Base-by-base conservation (phyloP, 2,888 invertebrate species). In the Allacma fusca region DNA sequence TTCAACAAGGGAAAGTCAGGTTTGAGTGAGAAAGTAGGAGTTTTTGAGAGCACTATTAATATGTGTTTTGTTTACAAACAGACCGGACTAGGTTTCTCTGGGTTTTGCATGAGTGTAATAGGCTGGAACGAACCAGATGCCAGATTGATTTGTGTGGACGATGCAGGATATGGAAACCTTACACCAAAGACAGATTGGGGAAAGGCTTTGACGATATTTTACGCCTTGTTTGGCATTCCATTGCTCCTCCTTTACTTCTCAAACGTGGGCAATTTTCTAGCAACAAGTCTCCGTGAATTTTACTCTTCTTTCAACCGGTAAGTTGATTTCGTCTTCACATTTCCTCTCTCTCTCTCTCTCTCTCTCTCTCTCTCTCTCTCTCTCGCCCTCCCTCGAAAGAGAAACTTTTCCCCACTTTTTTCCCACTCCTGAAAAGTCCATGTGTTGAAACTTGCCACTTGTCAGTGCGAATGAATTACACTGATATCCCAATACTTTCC, bases 211-310 rank as follows among this genome's bases (percentile, higher is more conserved):
- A 84, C 83, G 26, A 83, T 84, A 69, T 78, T 83, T 62, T 84
- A 84, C 72, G 83, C 84, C 75, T 68, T 83, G 40, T 79, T 83
- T 65, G 84, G 84, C 57, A 84, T 84, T 75, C 84, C 84, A 0
- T 76, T 84, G 29, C 81, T 84, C 23, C 80, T 84, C 13, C 77
- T 84, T 16, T 83, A 83, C 81, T 83, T 84, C 83, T 81, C 83
- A 16, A 84, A 82, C 70, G 82, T 84, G 59, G 84, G 84, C 9
- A 81, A 82, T 78, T 78, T 84, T 34, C 76, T 84, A 50, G 84
- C 84, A 80, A 83, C 81, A 70, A 82, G 83, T 79, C 82, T 83
- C 77, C 81, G 80, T 9, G 80, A 83, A 77, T 83, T 82, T 75
- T 84, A 84, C 81, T 78, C 80, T 68, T 82, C 81, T 65, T 76